Evolutionary conservation across 1,140 invertebrate genomes (phyloP), one percentile per base, ranked within the genome.

Genomic region (Diabrotica virgifera): DNA sequence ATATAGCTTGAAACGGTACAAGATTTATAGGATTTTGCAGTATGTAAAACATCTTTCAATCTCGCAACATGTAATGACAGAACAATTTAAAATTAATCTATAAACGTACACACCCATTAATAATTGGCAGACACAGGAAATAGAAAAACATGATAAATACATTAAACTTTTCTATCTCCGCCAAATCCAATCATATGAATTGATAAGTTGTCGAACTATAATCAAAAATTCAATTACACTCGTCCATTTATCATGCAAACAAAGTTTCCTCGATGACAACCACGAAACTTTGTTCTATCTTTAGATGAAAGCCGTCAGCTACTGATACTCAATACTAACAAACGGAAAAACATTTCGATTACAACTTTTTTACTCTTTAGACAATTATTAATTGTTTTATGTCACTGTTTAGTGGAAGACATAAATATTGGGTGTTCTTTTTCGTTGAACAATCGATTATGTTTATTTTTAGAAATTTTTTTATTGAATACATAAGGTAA

Each of bases 121-220:
- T 46, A 46, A 46, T 24, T 10, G 40, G n/a, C 40, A 46, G 40
- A 46, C 40, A 46, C 40, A 46, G 40, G 40, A 46, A 46, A n/a
- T 46, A n/a, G 40, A n/a, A 46, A 46, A 46, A 46, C 8, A 46
- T 10, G 40, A 46, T 46, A 46, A 46, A 46, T 46, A 46, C 40
- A 46, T 46, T 46, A 10, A 8, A 46, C 40, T 46, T 57, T 13
- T 57, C 5, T 36, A 36, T 7, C 36, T 24, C 11, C n/a, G 14
- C 36, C 55, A 57, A 57, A 36, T 57, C 55, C 36, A 57, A 60
- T 52, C 59, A 50, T 35, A 51, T 11, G 52, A 60, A 51, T 50
- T 36, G 59, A 60, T 60, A 60, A 60, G 38, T 60, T 60, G 59
- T 60, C 59, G 59, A 60, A 60, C 52, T 60, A 60, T 60, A 60